These are phyloP conservation scores for Nansenia antarctica DNA, from an alignment of 2,113 vertebrate species.

Conservation along the genomic window DNA sequence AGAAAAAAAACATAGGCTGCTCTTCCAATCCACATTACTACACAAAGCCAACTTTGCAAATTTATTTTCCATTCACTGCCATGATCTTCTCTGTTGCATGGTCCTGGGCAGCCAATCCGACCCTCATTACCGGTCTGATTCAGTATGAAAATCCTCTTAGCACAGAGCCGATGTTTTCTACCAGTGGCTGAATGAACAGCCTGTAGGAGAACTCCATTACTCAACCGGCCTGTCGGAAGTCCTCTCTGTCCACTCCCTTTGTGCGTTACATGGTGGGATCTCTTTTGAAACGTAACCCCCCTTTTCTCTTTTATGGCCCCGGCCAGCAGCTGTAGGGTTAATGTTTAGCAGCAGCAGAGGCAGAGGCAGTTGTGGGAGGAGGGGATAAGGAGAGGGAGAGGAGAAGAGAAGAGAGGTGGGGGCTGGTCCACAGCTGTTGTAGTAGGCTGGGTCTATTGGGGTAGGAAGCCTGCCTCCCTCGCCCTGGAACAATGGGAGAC, in stretches of 20 bases:
- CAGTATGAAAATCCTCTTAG: conserved; percentile 71
- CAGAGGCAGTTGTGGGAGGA: conserved; percentile 45
- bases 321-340: conserved; percentile 75
- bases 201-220: conserved; percentile 48
- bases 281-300: conserved; percentile 59
- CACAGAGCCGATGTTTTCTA: conserved; percentile 52
- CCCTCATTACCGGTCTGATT: conserved; percentile 42
- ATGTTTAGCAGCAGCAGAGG: conserved; percentile 66
- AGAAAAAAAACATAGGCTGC: not conserved
- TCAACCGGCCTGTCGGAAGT: conserved; percentile 55
- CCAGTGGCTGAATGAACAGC: conserved; percentile 42
- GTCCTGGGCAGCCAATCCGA: conserved; percentile 29
- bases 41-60: not conserved
- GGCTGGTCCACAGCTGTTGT: conserved; percentile 79
- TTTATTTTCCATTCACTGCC: not conserved
- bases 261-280: conserved; percentile 51
- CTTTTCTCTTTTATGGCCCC: conserved; percentile 43
- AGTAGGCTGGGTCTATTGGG: conserved; percentile 69
- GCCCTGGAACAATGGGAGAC: conserved; percentile 75
- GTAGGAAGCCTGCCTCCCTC: conserved; percentile 64
- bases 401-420: conserved; percentile 64
- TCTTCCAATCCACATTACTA: not conserved
- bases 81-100: not conserved
- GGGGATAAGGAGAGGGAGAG: conserved; percentile 39
- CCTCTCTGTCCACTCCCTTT: conserved; percentile 64